Percentiles rank a stretch among this genome's conserved stretches.
Evolutionary conservation across 2,113 vertebrate genomes (phyloP).

Genomic region (Phalacrocorax brasilianus): DNA sequence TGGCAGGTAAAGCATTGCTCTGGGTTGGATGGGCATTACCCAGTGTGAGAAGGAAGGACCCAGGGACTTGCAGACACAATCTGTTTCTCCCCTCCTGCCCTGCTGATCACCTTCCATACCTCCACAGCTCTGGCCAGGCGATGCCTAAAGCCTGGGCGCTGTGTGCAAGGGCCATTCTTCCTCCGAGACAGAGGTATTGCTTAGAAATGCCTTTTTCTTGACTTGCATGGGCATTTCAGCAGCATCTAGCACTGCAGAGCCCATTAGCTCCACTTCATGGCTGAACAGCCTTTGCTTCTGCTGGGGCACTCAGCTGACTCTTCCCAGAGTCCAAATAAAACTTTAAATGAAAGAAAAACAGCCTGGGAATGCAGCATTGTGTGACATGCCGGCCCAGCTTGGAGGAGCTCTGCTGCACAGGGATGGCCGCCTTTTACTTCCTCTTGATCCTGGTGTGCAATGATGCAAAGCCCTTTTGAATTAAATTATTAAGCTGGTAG

Average conservation of each 20-base stretch:
- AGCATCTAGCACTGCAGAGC: neutral
- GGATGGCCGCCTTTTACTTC: neutral
- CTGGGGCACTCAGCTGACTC: neutral
- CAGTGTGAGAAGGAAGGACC: neutral
- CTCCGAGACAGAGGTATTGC: neutral
- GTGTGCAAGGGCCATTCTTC: neutral
- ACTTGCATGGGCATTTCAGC: neutral
- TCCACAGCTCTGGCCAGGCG: neutral
- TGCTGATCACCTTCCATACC: neutral
- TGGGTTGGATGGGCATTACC: neutral
- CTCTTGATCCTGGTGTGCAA: neutral
- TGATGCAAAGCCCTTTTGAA: neutral
- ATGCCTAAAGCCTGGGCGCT: neutral
- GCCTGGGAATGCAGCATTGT: neutral
- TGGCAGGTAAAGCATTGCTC: neutral
- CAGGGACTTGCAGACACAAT: neutral
- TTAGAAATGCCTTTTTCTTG: neutral
- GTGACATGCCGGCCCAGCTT: neutral
- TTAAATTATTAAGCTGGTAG: constrained; percentile 1
- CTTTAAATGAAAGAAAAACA: neutral
- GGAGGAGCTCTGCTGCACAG: neutral
- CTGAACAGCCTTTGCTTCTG: neutral
- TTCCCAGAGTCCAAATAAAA: neutral
- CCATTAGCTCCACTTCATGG: neutral
- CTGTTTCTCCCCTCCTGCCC: neutral